Conservation (phyloP, 2,797 vertebrate species). For the Smutsia gigantea region DNA sequence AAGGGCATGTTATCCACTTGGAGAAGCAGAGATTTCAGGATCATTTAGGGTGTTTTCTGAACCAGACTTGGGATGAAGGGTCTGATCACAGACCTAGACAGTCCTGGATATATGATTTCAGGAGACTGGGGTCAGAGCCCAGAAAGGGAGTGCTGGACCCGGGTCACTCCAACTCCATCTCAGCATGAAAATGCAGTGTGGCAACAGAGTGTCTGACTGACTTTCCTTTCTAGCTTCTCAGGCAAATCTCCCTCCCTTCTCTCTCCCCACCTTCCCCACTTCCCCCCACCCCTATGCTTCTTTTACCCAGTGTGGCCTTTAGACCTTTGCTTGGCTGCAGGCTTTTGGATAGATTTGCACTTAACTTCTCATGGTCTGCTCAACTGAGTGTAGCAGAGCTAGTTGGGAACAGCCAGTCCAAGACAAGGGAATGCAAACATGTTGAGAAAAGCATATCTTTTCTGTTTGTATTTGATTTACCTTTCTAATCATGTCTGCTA, state of each 20-base stretch:
- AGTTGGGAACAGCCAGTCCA: background rate
- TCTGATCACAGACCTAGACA: background rate
- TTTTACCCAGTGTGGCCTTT: background rate
- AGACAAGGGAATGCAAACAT: constrained; percentile 35
- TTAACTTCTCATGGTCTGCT: constrained; percentile 35
- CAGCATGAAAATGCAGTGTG: background rate
- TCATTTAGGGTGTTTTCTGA: background rate
- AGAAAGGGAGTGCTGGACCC: background rate
- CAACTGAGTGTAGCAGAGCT: background rate
- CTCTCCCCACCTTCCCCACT: background rate
- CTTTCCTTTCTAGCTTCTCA: background rate
- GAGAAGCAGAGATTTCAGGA: background rate
- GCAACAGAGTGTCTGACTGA: background rate
- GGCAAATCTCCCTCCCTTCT: background rate
- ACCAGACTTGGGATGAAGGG: background rate
- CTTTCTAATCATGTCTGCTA: constrained; percentile 31
- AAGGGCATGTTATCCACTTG: background rate
- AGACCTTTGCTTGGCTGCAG: background rate
- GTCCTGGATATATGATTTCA: background rate
- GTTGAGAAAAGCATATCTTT: constrained; percentile 13
- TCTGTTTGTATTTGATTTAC: constrained; percentile 58
- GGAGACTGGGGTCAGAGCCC: background rate
- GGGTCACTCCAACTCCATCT: background rate
- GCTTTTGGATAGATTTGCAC: constrained; percentile 47
- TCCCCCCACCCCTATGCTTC: background rate